A percentile compares a stretch with the other conserved stretches of the same genome.
Conservation (phyloP, 2,113 vertebrate genomes). For the Hymenochirus boettgeri region DNA sequence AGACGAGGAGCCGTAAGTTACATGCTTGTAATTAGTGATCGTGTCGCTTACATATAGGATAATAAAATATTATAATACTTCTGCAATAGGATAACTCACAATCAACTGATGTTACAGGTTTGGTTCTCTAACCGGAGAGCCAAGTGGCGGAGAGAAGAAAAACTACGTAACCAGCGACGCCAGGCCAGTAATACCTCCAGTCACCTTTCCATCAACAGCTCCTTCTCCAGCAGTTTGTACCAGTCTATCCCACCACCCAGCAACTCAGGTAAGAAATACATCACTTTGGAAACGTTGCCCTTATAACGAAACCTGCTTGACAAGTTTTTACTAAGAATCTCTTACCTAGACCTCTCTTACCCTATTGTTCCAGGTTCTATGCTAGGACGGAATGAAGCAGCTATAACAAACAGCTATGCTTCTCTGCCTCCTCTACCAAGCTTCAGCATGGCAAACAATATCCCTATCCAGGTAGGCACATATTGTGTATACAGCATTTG, state of each 20-base stretch:
- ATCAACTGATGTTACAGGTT: slow-evolving; percentile 55
- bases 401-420: slow-evolving; percentile 61
- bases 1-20: too few species aligned
- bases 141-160: slow-evolving; percentile 80
- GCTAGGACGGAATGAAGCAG: slow-evolving; percentile 69
- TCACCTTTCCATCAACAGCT: slow-evolving; percentile 67
- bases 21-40: too few species aligned
- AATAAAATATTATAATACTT: too few species aligned
- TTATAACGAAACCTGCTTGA: too few species aligned
- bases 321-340: too few species aligned
- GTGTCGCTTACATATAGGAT: too few species aligned
- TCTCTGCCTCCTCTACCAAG: slow-evolving; percentile 46
- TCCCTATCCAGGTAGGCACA: slow-evolving; percentile 47
- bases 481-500: too few species aligned
- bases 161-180: slow-evolving; percentile 74
- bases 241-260: slow-evolving; percentile 50
- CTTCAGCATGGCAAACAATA: slow-evolving; percentile 51
- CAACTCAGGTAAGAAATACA: slow-evolving; percentile 22
- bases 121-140: slow-evolving; percentile 83
- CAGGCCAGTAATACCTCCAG: slow-evolving; percentile 65
- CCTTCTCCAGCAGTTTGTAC: slow-evolving; percentile 68
- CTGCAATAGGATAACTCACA: too few species aligned
- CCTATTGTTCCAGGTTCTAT: slow-evolving; percentile 61
- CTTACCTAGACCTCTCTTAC: neutral
- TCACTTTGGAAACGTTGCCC: too few species aligned